phyloP scores from a whole-genome alignment of 2,797 vertebrate genomes.

The Cossypha polioptera region DNA sequence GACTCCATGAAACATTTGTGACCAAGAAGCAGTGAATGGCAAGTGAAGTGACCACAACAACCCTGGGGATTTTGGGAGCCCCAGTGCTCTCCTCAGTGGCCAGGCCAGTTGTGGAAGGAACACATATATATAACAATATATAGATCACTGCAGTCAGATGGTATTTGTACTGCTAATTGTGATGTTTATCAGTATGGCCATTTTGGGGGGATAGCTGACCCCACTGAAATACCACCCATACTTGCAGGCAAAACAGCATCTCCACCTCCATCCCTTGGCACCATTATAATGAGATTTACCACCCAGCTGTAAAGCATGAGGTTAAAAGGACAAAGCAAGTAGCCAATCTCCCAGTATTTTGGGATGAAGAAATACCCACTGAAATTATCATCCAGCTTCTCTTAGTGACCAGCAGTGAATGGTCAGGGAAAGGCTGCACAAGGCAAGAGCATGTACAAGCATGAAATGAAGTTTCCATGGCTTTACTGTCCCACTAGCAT shows the following conservation, averaged over 20 bases:
- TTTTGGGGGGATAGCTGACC: neutral
- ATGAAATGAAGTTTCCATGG: neutral
- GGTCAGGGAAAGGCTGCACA: neutral
- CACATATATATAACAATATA: neutral
- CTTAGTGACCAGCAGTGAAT: neutral
- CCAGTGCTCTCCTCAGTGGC: fast-evolving
- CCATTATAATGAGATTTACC: neutral
- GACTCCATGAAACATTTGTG: neutral
- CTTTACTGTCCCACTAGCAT: neutral
- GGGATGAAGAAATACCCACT: neutral
- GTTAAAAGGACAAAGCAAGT: neutral
- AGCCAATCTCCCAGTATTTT: neutral
- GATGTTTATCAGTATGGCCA: neutral
- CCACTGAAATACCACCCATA: neutral
- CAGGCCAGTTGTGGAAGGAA: neutral
- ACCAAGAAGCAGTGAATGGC: neutral
- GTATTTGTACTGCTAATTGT: neutral
- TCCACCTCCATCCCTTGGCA: neutral
- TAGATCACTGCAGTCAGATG: fast-evolving
- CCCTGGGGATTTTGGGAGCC: neutral
- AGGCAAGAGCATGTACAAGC: neutral
- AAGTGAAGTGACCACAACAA: neutral
- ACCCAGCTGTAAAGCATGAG: neutral
- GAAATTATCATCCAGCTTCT: neutral
- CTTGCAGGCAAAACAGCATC: neutral